A percentile compares a stretch with the other conserved stretches of the same genome.
These are phyloP conservation scores for Galbula dea DNA, from an alignment of 2,113 vertebrate genomes.

Conservation along the genomic window DNA sequence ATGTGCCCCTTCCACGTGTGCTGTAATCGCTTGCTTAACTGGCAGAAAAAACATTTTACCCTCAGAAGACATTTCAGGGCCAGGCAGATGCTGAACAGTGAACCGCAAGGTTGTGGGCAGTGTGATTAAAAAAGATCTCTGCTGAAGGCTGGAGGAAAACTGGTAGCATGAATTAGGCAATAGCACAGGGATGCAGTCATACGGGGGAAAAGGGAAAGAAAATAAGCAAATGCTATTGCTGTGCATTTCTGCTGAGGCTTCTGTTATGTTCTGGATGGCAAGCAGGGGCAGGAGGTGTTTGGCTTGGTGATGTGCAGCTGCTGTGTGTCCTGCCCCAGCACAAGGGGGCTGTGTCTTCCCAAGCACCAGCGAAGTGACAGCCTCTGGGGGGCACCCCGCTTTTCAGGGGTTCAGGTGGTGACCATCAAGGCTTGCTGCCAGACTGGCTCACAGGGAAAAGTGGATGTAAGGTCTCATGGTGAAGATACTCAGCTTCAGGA, in stretches of 20 bases:
- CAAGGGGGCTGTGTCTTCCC: neutral
- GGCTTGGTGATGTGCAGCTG: neutral
- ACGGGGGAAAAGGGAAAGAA: neutral
- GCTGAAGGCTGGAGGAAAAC: neutral
- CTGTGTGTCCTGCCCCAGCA: neutral
- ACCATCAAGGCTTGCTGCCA: neutral
- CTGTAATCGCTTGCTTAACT: neutral
- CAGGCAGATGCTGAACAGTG: neutral
- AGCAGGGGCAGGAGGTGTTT: neutral
- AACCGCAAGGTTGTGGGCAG: neutral
- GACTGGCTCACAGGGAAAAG: neutral
- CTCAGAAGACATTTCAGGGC: neutral
- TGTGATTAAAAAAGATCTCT: neutral
- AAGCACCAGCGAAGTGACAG: neutral
- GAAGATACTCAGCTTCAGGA: neutral
- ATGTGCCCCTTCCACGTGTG: neutral
- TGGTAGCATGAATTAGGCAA: rapidly evolving
- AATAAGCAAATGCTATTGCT: neutral
- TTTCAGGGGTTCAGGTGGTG: neutral
- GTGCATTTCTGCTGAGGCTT: neutral
- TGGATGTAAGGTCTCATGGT: no score
- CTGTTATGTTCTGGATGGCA: neutral
- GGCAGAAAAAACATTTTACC: neutral
- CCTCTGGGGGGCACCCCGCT: neutral
- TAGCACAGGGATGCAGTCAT: neutral